phyloP scores from a whole-genome alignment of 2,888 invertebrate species.

The Athalia cordata region DNA sequence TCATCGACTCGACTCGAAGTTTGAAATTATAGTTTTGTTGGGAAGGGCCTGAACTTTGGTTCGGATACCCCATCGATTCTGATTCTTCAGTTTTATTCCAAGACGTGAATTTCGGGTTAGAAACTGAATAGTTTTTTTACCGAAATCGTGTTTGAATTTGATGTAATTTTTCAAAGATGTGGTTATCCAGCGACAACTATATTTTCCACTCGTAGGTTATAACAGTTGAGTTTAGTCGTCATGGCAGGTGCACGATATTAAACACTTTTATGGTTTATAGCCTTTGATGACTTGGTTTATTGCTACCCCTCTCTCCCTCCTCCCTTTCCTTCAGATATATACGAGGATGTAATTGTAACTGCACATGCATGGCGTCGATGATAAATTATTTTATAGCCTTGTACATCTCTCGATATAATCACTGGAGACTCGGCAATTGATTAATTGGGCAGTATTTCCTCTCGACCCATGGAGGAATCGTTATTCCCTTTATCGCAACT shows the following conservation, averaged over 20 bases:
- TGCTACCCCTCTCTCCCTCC: not conserved
- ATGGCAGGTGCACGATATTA: conserved; percentile 32
- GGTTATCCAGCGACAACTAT: not conserved
- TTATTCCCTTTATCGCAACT: not conserved
- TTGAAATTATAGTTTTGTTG: too few species aligned
- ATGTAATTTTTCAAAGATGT: not conserved
- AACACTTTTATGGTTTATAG: conserved; percentile 42
- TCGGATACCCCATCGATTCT: too few species aligned
- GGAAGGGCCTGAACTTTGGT: too few species aligned
- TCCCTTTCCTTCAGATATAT: not conserved
- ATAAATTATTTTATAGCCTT: conserved; percentile 18
- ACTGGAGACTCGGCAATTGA: not conserved
- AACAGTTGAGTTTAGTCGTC: not conserved
- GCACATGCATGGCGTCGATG: not conserved
- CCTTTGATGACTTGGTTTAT: conserved; percentile 39
- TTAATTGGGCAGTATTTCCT: conserved; percentile 3
- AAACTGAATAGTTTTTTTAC: too few species aligned
- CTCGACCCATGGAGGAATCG: not conserved
- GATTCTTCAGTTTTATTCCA: too few species aligned
- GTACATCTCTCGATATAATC: not conserved
- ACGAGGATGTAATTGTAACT: conserved; percentile 33
- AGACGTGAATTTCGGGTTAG: too few species aligned
- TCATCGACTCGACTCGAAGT: too few species aligned
- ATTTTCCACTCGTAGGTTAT: too few species aligned
- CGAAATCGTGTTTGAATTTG: too few species aligned